Conservation (phyloP, 2,888 invertebrate species). For the Antitype chi region DNA sequence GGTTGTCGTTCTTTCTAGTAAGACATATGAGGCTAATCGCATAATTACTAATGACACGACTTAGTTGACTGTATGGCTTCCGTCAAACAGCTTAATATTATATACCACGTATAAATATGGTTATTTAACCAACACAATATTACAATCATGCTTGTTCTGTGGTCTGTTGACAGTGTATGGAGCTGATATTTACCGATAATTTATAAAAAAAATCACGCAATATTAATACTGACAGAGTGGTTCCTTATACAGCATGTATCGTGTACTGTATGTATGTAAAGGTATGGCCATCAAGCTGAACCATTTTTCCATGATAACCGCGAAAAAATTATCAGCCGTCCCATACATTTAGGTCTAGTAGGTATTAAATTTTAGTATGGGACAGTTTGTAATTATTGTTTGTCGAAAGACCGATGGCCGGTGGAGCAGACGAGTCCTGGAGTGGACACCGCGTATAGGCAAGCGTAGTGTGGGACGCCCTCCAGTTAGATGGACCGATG, state of each 20-base stretch:
- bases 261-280: not conserved
- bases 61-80: conserved; percentile 59
- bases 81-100: conserved; percentile 54
- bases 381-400: too few relatives aligned
- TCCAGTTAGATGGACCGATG: too few relatives aligned
- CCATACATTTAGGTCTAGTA: too few relatives aligned
- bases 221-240: too few relatives aligned
- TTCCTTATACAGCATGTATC: not conserved
- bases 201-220: not conserved
- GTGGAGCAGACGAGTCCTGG: too few relatives aligned
- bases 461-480: too few relatives aligned
- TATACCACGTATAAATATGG: conserved; percentile 74
- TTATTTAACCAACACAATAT: conserved; percentile 81
- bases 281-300: not conserved
- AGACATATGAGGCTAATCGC: not conserved
- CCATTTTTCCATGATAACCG: not conserved
- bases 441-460: too few relatives aligned
- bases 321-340: not conserved
- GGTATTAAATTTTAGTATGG: too few relatives aligned
- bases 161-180: conserved; percentile 75
- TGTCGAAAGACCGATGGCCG: too few relatives aligned
- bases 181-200: not conserved
- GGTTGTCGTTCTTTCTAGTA: not conserved
- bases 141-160: conserved; percentile 83
- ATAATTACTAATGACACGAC: conserved; percentile 13